Evolutionary conservation across 2,797 vertebrate species (phyloP), one percentile per base, ranked within the genome.

Genomic region (Pelodytes ibericus): DNA sequence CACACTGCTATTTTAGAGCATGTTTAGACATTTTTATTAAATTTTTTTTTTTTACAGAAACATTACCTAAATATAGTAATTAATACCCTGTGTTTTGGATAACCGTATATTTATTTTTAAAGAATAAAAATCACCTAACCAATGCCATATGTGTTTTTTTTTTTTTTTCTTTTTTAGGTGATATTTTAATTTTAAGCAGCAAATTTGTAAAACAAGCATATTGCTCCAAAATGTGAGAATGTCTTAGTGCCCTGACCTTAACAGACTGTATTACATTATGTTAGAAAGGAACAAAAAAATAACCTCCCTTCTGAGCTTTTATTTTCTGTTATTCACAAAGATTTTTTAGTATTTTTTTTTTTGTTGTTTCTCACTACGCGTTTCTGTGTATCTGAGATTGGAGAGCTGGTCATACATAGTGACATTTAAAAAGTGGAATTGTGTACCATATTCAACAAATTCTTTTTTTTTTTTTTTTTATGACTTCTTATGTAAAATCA

Each of bases 91-190:
- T 69, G 66, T 69, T 75, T 75, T 69, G 44, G n/a, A 39, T 53
- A 68, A 22, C 30, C 27, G 30, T 39, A 41, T 31, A 61, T 25
- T 53, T 75, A 60, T 62, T 69, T 69, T 75, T 69, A 57, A 2
- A 24, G 57, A 53, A 67, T 75, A 68, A 62, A 62, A 69, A 75
- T 68, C 64, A 60, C 29, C 64, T 75, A 75, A 75, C 57, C 30
- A 53, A 69, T 75, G 16, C 74, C 74, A 75, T 69, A 75, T 75
- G 74, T 62, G 61, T 27, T 56, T 71, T 51, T 57, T n/a, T n/a
- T n/a, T n/a, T n/a, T n/a, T n/a, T n/a, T n/a, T n/a, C n/a, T n/a
- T n/a, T n/a, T n/a, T n/a, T n/a, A n/a, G n/a, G n/a, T 44, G 33
- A 44, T 39, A n/a, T 69, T 60, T 75, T 75, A 69, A 61, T 69